Conservation (phyloP, 2,797 vertebrate genomes). For the Taenioides sp. region DNA sequence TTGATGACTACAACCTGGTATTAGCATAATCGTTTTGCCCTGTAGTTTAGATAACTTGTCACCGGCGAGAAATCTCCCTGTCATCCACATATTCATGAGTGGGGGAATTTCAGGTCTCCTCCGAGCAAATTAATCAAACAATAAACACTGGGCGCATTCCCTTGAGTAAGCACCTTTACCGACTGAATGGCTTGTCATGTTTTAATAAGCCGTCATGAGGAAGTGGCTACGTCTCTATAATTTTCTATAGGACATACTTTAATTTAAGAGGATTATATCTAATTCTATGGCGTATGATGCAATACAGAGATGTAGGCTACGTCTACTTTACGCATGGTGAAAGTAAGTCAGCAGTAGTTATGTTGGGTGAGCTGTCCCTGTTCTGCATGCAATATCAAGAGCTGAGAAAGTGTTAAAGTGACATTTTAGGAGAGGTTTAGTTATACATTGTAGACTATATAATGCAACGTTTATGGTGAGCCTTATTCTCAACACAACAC, state of each 20-base stretch:
- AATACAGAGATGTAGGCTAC: no score
- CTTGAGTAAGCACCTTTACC: constrained; percentile 76
- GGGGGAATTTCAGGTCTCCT: constrained; percentile 68
- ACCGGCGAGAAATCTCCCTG: constrained; percentile 82
- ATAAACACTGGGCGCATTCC: constrained; percentile 67
- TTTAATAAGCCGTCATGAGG: constrained; percentile 56
- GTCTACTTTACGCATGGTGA: neutral
- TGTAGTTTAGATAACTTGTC: constrained; percentile 92
- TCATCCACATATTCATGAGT: constrained; percentile 75
- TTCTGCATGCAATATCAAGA: no score
- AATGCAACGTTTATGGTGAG: no score
- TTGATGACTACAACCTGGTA: constrained; percentile 90
- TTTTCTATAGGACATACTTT: constrained; percentile 17
- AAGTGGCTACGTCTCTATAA: constrained; percentile 40
- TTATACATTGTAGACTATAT: no score
- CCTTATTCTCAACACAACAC: no score
- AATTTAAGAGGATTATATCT: neutral
- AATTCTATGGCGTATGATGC: neutral
- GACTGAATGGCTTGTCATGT: constrained; percentile 73
- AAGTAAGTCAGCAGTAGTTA: neutral
- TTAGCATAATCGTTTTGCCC: constrained; percentile 98
- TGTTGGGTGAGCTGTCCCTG: no score
- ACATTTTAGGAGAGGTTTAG: neutral
- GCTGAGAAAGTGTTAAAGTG: neutral
- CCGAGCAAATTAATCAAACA: constrained; percentile 76